phyloP scores from a whole-genome alignment of 2,888 invertebrate genomes.

The Sarcophaga carnaria region DNA sequence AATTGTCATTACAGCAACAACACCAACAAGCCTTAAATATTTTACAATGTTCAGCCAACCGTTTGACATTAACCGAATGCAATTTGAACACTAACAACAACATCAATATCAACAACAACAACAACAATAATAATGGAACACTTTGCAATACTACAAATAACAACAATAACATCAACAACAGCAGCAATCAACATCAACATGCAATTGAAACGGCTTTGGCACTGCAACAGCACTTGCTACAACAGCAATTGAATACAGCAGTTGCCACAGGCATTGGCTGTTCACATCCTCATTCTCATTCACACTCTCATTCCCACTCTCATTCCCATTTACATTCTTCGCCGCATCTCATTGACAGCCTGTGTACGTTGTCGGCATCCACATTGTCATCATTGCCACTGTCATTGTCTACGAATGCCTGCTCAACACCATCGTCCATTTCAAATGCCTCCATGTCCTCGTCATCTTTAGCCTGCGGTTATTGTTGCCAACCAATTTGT shows the following conservation, averaged over 20 bases:
- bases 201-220: slow-evolving; percentile 72
- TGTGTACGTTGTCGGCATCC: slow-evolving; percentile 53
- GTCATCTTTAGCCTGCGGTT: slow-evolving; percentile 83
- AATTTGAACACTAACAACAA: slow-evolving; percentile 73
- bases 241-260: slow-evolving; percentile 68
- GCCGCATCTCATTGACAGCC: slow-evolving; percentile 47
- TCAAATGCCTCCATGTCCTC: slow-evolving; percentile 59
- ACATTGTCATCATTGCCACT: slow-evolving; percentile 62
- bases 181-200: slow-evolving; percentile 59
- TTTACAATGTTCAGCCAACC: slow-evolving; percentile 67
- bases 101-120: slow-evolving; percentile 61
- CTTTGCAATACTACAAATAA: slow-evolving; percentile 44
- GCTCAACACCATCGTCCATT: slow-evolving; percentile 63
- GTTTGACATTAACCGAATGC: slow-evolving; percentile 76
- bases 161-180: slow-evolving; percentile 54
- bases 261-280: slow-evolving; percentile 37
- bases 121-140: slow-evolving; percentile 52
- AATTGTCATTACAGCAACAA: slow-evolving; percentile 62
- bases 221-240: slow-evolving; percentile 67
- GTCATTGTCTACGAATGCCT: slow-evolving; percentile 59
- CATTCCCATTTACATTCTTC: slow-evolving; percentile 44
- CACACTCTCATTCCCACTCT: slow-evolving; percentile 8
- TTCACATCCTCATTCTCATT: slow-evolving; percentile 24
- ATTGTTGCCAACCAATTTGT: slow-evolving; percentile 87
- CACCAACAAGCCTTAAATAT: slow-evolving; percentile 67